Conservation (phyloP, 53 echinoderm and acorn worm species). For the Apostichopus leukothele region DNA sequence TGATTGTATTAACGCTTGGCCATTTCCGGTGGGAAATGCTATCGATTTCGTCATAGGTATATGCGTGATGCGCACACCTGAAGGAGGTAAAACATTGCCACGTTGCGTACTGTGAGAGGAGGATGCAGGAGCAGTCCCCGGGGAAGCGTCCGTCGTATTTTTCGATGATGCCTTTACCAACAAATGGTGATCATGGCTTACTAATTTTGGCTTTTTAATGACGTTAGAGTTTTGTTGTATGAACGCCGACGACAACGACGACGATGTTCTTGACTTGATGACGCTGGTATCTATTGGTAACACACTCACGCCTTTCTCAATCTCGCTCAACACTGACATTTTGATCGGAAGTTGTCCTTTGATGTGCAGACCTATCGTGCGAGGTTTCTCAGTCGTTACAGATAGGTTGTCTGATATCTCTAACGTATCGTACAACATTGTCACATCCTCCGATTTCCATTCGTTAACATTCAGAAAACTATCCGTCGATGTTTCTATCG, state of each 20-base stretch:
- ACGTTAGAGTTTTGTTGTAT: background rate
- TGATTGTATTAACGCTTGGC: conserved; percentile 19
- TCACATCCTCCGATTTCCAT: conserved; percentile 37
- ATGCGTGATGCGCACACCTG: conserved; percentile 89
- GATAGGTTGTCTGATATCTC: conserved; percentile 31
- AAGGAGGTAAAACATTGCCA: conserved; percentile 69
- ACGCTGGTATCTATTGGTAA: conserved; percentile 1
- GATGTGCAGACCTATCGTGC: conserved; percentile 13
- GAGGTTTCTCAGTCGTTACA: conserved; percentile 7
- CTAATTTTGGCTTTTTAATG: background rate
- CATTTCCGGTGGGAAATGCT: background rate
- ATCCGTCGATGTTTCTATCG: background rate
- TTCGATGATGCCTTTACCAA: background rate
- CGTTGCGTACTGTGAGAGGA: background rate
- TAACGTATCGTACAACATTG: conserved; percentile 28
- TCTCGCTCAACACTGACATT: background rate
- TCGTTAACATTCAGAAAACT: conserved; percentile 17
- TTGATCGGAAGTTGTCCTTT: conserved; percentile 9
- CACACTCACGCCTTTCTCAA: conserved; percentile 5
- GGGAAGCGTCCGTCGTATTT: background rate
- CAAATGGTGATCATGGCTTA: background rate
- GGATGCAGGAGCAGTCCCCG: background rate
- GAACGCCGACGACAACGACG: background rate
- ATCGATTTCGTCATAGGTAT: conserved; percentile 64
- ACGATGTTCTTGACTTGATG: background rate